Percentiles rank a stretch among this genome's conserved stretches.
Evolutionary conservation across 2,888 invertebrate genomes (phyloP).

Genomic region (Philopedon plagiatum): DNA sequence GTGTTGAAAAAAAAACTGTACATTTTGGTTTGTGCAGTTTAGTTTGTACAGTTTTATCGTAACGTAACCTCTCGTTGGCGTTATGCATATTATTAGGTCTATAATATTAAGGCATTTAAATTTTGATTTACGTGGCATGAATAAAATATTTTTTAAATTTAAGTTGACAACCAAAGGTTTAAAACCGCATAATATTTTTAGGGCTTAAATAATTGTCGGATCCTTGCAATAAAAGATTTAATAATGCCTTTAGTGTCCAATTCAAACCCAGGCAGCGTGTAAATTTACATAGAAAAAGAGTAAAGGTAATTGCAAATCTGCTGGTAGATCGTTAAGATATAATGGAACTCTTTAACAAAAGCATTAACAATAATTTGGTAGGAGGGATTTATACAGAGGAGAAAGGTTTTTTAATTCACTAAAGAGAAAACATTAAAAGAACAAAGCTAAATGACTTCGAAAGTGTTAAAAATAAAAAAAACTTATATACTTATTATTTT

Average conservation of each 20-base stretch:
- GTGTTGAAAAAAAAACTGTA: too few species aligned
- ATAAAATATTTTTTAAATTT: background rate
- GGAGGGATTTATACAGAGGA: background rate
- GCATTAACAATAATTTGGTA: constrained; percentile 1
- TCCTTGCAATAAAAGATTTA: constrained; percentile 17
- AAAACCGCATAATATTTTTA: constrained; percentile 6
- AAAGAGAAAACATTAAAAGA: background rate
- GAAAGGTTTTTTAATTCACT: too few species aligned
- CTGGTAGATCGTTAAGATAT: constrained; percentile 11
- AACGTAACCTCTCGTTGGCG: too few species aligned
- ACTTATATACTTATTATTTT: too few species aligned
- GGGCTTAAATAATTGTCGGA: background rate
- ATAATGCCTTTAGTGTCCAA: constrained; percentile 18
- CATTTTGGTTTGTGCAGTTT: too few species aligned
- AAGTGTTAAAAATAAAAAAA: too few species aligned
- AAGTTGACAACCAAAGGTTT: background rate
- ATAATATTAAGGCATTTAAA: background rate
- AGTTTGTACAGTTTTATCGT: too few species aligned
- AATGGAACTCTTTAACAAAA: background rate
- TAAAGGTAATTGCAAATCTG: constrained; percentile 16
- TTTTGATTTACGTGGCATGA: background rate
- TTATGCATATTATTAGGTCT: too few species aligned
- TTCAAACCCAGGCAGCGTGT: constrained; percentile 6
- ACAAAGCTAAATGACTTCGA: too few species aligned
- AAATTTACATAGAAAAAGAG: constrained; percentile 28